Evolutionary conservation across 2,797 vertebrate genomes (phyloP).

Genomic region (Liasis olivaceus): DNA sequence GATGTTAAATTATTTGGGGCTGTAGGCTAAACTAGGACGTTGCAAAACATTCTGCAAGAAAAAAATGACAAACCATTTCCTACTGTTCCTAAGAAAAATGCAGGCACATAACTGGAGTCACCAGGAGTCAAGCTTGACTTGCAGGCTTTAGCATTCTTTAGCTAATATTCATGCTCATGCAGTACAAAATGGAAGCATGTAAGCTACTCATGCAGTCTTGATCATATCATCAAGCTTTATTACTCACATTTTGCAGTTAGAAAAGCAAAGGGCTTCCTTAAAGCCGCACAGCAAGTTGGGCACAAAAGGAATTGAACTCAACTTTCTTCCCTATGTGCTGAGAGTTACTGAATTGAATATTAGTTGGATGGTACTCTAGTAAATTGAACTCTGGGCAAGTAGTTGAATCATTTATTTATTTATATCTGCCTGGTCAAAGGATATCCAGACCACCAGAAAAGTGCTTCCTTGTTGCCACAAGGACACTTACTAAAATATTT

Average conservation of each 20-base stretch:
- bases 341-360: neutral
- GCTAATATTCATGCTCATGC: neutral
- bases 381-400: neutral
- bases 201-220: neutral
- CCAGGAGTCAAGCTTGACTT: neutral
- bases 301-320: neutral
- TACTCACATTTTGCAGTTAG: neutral
- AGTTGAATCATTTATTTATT: slow-evolving; percentile 3
- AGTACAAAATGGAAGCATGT: neutral
- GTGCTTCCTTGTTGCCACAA: slow-evolving; percentile 7
- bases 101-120: neutral
- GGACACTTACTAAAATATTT: slow-evolving; percentile 26
- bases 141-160: neutral
- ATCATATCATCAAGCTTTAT: neutral
- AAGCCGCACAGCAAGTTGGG: neutral
- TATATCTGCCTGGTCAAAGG: neutral
- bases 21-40: neutral
- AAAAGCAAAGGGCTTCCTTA: neutral
- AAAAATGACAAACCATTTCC: neutral
- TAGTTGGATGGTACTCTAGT: neutral
- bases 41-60: neutral
- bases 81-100: neutral
- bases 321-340: neutral
- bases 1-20: neutral
- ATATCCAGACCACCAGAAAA: neutral